Percentiles rank a stretch among this genome's conserved stretches.
Conservation (phyloP, 2,797 vertebrate genomes). For the Anguilla anguilla region DNA sequence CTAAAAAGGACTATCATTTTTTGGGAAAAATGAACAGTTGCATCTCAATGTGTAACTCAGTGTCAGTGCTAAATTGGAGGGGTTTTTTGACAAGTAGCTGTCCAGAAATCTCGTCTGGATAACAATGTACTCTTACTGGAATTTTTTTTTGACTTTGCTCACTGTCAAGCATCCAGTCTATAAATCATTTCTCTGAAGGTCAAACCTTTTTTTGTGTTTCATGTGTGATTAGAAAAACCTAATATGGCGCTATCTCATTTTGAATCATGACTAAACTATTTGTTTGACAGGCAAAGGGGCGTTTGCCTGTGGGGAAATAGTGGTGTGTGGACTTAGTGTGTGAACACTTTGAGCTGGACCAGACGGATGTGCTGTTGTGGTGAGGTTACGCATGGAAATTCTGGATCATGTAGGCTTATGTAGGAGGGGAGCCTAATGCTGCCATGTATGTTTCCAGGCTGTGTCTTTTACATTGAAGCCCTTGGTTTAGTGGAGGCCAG, state of each 20-base stretch:
- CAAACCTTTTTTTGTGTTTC: neutral
- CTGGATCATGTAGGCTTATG: neutral
- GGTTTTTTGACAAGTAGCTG: neutral
- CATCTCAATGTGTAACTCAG: neutral
- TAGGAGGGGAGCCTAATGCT: neutral
- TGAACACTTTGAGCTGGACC: neutral
- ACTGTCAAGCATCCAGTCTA: neutral
- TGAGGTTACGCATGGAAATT: neutral
- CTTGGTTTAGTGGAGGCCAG: neutral
- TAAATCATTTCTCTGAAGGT: neutral
- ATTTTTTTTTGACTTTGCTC: neutral
- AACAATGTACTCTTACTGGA: neutral
- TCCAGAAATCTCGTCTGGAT: neutral
- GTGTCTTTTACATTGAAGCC: neutral
- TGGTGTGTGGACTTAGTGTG: neutral
- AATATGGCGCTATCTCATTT: neutral
- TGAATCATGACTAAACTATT: neutral
- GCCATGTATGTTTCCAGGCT: neutral
- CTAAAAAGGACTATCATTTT: neutral
- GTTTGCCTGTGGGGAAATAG: neutral
- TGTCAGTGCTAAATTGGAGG: neutral
- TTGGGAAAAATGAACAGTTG: neutral
- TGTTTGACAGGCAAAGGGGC: neutral
- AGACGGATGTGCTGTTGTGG: neutral
- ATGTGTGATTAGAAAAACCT: neutral